Conservation (phyloP, 2,113 vertebrate genomes). For the Anguilla rostrata region DNA sequence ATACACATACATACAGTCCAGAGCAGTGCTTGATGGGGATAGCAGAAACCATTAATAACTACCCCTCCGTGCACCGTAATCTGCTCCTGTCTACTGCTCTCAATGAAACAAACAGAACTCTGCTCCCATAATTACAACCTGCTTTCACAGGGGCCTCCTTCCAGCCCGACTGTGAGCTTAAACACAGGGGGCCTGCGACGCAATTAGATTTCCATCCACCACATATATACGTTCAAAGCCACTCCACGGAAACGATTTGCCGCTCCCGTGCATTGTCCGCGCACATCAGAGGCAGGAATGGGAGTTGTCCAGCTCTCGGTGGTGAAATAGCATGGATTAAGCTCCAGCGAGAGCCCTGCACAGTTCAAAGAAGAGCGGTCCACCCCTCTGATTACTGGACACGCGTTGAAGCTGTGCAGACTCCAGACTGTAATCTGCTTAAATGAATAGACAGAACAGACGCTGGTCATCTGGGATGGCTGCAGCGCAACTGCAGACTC, state of each 20-base stretch:
- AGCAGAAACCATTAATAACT: slow-evolving; percentile 7
- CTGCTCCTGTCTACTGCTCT: slow-evolving; percentile 15
- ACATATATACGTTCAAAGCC: slow-evolving; percentile 5
- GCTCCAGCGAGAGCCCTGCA: neutral
- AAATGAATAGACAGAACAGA: neutral
- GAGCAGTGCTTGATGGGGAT: neutral
- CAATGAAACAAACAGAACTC: slow-evolving; percentile 5
- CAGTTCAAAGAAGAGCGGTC: neutral
- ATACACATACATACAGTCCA: neutral
- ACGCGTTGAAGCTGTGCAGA: neutral
- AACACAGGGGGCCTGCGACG: neutral
- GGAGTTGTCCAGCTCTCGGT: neutral
- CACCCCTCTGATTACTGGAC: neutral
- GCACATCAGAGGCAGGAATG: neutral
- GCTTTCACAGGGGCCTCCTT: neutral
- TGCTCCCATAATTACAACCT: slow-evolving; percentile 2
- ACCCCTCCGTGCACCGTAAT: slow-evolving; percentile 2
- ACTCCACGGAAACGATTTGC: neutral
- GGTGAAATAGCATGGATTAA: slow-evolving; percentile 5
- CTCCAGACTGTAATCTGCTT: neutral
- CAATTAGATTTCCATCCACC: neutral
- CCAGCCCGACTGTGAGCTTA: neutral
- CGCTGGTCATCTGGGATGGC: neutral
- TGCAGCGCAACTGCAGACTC: neutral
- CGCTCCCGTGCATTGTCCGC: neutral